Conservation (phyloP, 2,888 invertebrate genomes). For the Chymomyza fuscimana region DNA sequence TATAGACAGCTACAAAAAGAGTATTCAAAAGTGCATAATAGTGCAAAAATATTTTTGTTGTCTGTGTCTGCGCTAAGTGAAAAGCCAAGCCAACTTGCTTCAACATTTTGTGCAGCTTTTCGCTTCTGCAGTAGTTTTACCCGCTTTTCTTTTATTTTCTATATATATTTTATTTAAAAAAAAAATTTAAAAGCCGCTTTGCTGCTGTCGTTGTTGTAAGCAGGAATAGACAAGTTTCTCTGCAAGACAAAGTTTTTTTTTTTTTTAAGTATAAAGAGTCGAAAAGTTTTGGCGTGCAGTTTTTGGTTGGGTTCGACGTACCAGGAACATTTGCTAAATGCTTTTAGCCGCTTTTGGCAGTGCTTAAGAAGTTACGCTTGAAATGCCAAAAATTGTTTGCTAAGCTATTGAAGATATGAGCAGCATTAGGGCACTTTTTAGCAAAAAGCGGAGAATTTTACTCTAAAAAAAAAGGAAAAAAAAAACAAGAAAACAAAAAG, state of each 20-base stretch:
- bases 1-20: background rate
- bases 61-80: slow-evolving; percentile 50
- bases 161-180: slow-evolving; percentile 1
- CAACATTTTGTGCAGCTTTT: slow-evolving; percentile 45
- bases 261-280: background rate
- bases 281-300: background rate
- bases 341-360: slow-evolving; percentile 24
- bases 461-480: background rate
- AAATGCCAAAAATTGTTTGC: slow-evolving; percentile 37
- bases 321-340: slow-evolving; percentile 16
- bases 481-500: slow-evolving; percentile 2
- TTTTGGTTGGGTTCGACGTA: background rate
- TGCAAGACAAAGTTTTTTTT: slow-evolving; percentile 14
- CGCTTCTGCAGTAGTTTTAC: slow-evolving; percentile 2
- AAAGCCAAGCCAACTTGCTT: slow-evolving; percentile 58
- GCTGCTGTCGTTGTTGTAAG: slow-evolving; percentile 3
- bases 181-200: slow-evolving; percentile 63
- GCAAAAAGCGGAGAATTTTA: background rate
- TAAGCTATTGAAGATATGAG: slow-evolving; percentile 9
- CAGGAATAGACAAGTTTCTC: background rate
- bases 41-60: slow-evolving; percentile 5
- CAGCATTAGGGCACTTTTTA: background rate
- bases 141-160: slow-evolving; percentile 1
- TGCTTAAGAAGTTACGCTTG: slow-evolving; percentile 27
- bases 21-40: background rate